These are phyloP conservation scores for Parazoanthus swiftii DNA, from an alignment of 92 coral and sea anemone genomes.

Conservation along the genomic window DNA sequence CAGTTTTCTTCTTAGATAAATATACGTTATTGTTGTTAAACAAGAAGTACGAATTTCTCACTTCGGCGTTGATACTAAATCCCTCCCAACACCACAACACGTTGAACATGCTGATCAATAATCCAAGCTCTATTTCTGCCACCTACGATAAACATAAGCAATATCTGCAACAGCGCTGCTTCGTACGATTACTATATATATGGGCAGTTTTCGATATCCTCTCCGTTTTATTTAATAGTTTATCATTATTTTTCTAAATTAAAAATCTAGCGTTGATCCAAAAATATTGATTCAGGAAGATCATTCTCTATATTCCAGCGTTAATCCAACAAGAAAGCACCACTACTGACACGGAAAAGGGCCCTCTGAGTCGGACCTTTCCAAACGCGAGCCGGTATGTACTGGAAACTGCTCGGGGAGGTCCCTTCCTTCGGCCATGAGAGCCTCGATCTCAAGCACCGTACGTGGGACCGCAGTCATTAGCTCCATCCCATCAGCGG, in stretches of 20 bases:
- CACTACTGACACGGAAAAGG: slow-evolving; percentile 30
- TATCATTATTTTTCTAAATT: neutral
- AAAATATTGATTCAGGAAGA: slow-evolving; percentile 1
- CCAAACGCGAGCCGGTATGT: slow-evolving; percentile 52
- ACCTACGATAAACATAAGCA: no score
- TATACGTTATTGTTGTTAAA: no score
- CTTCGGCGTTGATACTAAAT: no score
- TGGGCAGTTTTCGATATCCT: no score
- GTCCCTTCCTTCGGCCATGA: slow-evolving; percentile 78
- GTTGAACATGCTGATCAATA: no score
- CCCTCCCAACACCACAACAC: no score
- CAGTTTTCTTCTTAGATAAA: no score
- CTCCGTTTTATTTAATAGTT: no score
- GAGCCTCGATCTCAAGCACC: slow-evolving; percentile 90
- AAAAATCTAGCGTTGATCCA: slow-evolving; percentile 14
- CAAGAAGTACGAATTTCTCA: no score
- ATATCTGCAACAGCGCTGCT: no score
- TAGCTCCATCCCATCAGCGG: slow-evolving; percentile 96
- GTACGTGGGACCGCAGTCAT: slow-evolving; percentile 99
- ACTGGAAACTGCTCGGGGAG: slow-evolving; percentile 69
- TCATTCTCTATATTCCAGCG: neutral
- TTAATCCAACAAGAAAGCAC: neutral
- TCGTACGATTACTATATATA: no score
- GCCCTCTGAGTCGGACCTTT: slow-evolving; percentile 31
- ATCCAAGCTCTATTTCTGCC: no score